Evolutionary conservation across 2,888 invertebrate genomes (phyloP).

Genomic region (Perizoma affinitatum): DNA sequence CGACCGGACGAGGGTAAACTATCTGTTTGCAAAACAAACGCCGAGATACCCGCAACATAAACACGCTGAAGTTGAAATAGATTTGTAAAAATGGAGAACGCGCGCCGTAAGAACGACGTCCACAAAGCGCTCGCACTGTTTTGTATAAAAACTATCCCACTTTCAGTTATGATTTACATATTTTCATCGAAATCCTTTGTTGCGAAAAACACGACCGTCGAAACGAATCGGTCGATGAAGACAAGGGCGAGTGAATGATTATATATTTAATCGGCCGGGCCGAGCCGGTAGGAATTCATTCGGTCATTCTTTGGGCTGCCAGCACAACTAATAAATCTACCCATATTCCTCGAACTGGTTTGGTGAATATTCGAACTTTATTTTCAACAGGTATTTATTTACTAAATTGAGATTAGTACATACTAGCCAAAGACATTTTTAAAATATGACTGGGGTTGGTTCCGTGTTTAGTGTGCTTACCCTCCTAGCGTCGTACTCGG

Average conservation of each 20-base stretch:
- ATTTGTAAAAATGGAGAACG: conserved; percentile 30
- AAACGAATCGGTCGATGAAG: conserved; percentile 46
- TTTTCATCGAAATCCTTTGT: conserved; percentile 52
- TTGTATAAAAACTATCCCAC: conserved; percentile 39
- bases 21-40: conserved; percentile 78
- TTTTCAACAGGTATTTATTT: no score
- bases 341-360: background rate
- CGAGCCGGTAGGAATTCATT: background rate
- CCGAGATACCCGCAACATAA: conserved; percentile 74
- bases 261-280: conserved; percentile 8
- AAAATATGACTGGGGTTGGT: no score
- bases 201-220: conserved; percentile 41
- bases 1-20: conserved; percentile 52
- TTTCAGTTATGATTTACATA: conserved; percentile 65
- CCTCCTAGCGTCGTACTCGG: no score
- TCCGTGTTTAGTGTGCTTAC: no score
- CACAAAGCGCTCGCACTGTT: conserved; percentile 26
- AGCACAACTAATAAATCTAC: background rate
- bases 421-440: no score
- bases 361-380: no score
- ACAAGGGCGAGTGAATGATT: conserved; percentile 22
- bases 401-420: no score
- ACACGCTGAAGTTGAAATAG: conserved; percentile 62
- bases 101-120: conserved; percentile 28
- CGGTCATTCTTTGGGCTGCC: conserved; percentile 12